Evolutionary conservation across 2,113 vertebrate species (phyloP).

Genomic region (Astur gentilis): DNA sequence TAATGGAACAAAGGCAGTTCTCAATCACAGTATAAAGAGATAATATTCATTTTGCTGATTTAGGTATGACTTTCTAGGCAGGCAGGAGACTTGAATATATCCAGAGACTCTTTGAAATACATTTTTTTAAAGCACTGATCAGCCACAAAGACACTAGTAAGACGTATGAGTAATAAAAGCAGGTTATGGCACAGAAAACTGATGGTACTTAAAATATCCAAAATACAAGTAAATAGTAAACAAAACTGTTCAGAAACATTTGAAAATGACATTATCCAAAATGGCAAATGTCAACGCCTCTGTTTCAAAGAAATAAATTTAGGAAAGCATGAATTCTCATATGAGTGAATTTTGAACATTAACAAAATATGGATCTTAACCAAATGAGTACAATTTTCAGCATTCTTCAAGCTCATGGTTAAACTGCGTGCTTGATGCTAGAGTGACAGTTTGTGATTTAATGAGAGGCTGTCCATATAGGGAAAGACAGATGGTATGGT

Average conservation of each 20-base stretch:
- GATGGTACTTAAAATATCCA: background rate
- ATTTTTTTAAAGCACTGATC: background rate
- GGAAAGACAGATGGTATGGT: background rate
- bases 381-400: background rate
- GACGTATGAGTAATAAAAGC: background rate
- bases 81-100: background rate
- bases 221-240: background rate
- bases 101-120: background rate
- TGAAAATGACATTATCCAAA: background rate
- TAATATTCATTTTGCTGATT: background rate
- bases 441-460: background rate
- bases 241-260: background rate
- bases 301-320: background rate
- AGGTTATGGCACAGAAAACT: background rate
- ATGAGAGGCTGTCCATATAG: background rate
- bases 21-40: background rate
- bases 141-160: background rate
- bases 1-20: background rate
- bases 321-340: background rate
- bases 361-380: background rate
- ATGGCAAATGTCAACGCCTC: background rate
- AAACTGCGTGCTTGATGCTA: background rate
- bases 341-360: background rate
- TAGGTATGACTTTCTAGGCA: background rate
- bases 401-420: background rate